phyloP scores from a whole-genome alignment of 2,797 vertebrate species.

The Dipus sagitta region DNA sequence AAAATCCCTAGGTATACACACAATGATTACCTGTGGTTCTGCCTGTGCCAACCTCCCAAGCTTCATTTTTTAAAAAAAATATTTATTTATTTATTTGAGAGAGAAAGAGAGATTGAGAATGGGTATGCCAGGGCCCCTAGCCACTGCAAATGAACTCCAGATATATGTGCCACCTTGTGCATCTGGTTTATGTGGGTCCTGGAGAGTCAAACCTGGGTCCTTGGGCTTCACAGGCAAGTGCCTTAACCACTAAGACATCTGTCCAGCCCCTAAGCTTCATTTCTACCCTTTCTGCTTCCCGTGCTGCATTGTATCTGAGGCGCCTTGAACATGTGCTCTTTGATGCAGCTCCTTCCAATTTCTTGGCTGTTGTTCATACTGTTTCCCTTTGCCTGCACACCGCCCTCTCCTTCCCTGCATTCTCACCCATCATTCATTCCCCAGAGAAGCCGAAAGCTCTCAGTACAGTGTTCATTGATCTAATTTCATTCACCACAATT shows the following conservation, averaged over 20 bases:
- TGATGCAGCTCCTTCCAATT: neutral
- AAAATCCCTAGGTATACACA: neutral
- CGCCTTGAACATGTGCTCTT: neutral
- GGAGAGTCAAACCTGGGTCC: no score
- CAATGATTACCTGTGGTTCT: neutral
- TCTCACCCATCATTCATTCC: constrained; percentile 25
- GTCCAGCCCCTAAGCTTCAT: neutral
- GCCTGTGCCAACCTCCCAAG: neutral
- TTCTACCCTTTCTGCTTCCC: neutral
- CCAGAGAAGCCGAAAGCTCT: constrained; percentile 10
- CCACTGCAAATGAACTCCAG: no score
- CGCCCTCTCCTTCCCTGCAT: neutral
- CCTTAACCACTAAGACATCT: no score
- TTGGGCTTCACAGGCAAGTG: no score
- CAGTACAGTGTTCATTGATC: neutral
- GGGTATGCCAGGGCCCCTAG: no score
- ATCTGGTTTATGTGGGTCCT: no score
- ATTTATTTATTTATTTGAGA: no score
- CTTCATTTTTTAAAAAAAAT: neutral
- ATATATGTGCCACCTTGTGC: no score
- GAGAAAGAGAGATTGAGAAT: no score
- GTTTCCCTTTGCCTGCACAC: neutral
- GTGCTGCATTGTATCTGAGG: neutral
- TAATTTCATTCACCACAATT: constrained; percentile 41
- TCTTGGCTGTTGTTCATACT: neutral